Conservation (phyloP, 1,140 invertebrate species). For the Solen grandis region DNA sequence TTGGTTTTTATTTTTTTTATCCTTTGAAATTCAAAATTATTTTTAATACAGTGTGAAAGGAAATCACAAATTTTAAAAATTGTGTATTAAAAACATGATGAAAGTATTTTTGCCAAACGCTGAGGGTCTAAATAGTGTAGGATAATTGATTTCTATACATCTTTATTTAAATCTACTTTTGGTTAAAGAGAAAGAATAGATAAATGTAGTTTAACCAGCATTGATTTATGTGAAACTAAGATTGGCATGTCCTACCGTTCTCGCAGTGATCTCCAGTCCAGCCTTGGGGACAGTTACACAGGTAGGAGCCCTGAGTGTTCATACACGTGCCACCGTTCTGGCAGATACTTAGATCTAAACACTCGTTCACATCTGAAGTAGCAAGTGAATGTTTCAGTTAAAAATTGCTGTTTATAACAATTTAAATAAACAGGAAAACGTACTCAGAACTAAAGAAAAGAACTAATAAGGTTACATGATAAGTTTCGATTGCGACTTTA, state of each 20-base stretch:
- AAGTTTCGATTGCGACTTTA: too few relatives aligned
- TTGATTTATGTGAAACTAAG: too few relatives aligned
- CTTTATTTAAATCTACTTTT: not conserved
- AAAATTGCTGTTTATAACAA: too few relatives aligned
- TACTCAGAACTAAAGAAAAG: too few relatives aligned
- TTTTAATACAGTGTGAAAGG: too few relatives aligned
- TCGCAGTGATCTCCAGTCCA: constrained; percentile 97
- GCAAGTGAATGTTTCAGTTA: not conserved
- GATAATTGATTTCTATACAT: not conserved
- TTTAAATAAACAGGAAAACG: too few relatives aligned
- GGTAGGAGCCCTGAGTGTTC: constrained; percentile 73
- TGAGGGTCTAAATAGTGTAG: not conserved
- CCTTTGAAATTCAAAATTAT: too few relatives aligned
- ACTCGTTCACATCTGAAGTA: constrained; percentile 62
- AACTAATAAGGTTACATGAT: too few relatives aligned
- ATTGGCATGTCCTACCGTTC: constrained; percentile 86
- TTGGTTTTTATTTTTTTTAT: too few relatives aligned
- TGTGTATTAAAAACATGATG: too few relatives aligned
- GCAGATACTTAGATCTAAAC: constrained; percentile 82
- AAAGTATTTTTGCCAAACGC: not conserved
- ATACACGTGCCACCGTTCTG: constrained; percentile 96
- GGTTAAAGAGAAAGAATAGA: too few relatives aligned
- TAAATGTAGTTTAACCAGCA: too few relatives aligned
- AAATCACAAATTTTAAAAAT: not conserved
- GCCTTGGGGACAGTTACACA: constrained; percentile 92